Evolutionary conservation across 2,113 vertebrate species (phyloP), one percentile per base, ranked within the genome.

Genomic region (Spizaetus ornatus): DNA sequence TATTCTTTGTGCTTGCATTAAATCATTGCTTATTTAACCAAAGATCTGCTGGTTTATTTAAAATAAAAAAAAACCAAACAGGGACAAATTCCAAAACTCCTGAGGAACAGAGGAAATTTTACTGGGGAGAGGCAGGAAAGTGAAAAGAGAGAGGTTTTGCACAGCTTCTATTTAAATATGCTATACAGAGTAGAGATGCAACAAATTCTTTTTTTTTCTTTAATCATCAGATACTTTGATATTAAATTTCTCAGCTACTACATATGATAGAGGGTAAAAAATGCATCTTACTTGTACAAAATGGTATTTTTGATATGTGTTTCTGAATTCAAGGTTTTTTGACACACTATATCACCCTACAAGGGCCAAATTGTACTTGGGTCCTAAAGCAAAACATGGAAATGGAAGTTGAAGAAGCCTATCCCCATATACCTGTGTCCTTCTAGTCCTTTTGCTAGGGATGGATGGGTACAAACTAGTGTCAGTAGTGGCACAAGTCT

Each of bases 21-120:
- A 91, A 69, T 58, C 36, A 23, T 66, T 52, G n/a, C 31, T 93
- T 69, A 66, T 87, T 97, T 95, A 88, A 94, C 88, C 38, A 93
- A 67, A 93, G 74, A 79, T 79, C 14, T 74, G 19, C 17, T 91
- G 11, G 7, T 72, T 66, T 88, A 78, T 94, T 94, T 92, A 42
- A 89, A 88, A 56, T 27, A 26, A 9, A 7, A 45, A 65, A 84
- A 66, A 61, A 17, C 19, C 40, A 76, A 91, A 48, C 13, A 83
- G 16, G 38, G 50, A 90, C 3, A 67, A 82, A 16, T 67, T 85
- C 50, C 59, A 79, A 74, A 82, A 80, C 29, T 72, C 31, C 15
- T 15, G 5, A 81, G 61, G 14, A 72, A 76, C 23, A 52, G 23
- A 81, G 20, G 31, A 82, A 69, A 38, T 84, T 95, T 87, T 86